Percentiles rank a stretch among this genome's conserved stretches.
Evolutionary conservation across 2,113 vertebrate species (phyloP).

Genomic region (Heterotilapia buettikoferi): DNA sequence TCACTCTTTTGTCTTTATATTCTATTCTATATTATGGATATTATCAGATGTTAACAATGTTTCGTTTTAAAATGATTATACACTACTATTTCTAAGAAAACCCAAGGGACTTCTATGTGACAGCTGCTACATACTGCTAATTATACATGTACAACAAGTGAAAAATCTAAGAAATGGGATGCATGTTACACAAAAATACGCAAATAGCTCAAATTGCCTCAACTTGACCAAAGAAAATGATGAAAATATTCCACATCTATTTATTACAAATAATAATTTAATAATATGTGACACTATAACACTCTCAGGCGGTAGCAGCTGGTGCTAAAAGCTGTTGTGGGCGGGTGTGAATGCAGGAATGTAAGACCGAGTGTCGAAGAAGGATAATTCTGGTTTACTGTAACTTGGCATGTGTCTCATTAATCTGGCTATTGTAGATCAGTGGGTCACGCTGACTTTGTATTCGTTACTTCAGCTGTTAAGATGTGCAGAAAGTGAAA

Average conservation of each 20-base stretch:
- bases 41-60: not conserved
- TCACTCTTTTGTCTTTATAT: not conserved
- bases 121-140: not conserved
- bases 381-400: not conserved
- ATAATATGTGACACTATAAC: not conserved
- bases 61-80: rapidly evolving
- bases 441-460: not conserved
- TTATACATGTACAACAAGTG: not conserved
- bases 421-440: not conserved
- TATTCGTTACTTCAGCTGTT: not conserved
- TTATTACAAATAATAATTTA: not conserved
- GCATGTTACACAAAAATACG: not conserved
- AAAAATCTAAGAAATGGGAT: rapidly evolving
- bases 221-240: not conserved
- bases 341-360: not conserved
- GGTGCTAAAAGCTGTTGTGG: not conserved
- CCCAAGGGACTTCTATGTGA: not conserved
- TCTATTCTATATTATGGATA: not conserved
- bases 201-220: not conserved
- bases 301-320: not conserved
- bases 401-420: not conserved
- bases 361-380: not conserved
- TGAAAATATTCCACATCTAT: not conserved
- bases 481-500: not conserved
- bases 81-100: not conserved